Evolutionary conservation across 2,888 invertebrate species (phyloP).

Genomic region (Spialia ferax): DNA sequence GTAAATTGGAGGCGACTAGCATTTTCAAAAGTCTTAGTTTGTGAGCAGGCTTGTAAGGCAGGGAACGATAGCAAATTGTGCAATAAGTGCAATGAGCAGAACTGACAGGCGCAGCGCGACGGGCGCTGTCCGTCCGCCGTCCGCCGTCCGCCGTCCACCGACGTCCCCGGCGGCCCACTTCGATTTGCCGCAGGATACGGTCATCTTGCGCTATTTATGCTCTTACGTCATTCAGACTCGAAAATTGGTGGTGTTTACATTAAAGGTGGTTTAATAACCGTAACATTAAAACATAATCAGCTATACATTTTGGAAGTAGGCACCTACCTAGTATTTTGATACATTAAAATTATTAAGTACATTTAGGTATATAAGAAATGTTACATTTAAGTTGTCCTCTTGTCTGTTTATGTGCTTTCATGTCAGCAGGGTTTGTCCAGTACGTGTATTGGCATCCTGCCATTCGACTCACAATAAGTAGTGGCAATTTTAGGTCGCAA

Average conservation of each 20-base stretch:
- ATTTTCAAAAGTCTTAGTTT: not conserved
- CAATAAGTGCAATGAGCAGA: conserved; percentile 71
- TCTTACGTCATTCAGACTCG: conserved; percentile 15
- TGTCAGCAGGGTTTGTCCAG: conserved; percentile 32
- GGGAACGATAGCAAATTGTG: conserved; percentile 56
- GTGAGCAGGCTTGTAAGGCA: not conserved
- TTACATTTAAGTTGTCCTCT: conserved; percentile 11
- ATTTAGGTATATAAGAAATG: not conserved
- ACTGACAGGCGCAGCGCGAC: conserved; percentile 62
- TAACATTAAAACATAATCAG: no score
- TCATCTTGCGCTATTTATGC: conserved; percentile 25
- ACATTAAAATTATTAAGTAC: no score
- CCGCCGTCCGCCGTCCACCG: not conserved
- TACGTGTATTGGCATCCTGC: conserved; percentile 37
- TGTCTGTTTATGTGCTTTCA: conserved; percentile 27
- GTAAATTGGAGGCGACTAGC: no score
- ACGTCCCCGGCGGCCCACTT: conserved; percentile 49
- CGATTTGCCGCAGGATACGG: conserved; percentile 38
- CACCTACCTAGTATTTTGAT: no score
- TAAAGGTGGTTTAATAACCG: no score
- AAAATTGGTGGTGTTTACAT: not conserved
- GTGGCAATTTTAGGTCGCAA: conserved; percentile 39
- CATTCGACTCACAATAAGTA: conserved; percentile 24
- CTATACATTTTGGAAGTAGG: no score
- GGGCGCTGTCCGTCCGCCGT: conserved; percentile 56